A percentile compares a stretch with the other conserved stretches of the same genome.
phyloP scores from a whole-genome alignment of 2,888 invertebrate species.

The Pantelozetes paolii region DNA sequence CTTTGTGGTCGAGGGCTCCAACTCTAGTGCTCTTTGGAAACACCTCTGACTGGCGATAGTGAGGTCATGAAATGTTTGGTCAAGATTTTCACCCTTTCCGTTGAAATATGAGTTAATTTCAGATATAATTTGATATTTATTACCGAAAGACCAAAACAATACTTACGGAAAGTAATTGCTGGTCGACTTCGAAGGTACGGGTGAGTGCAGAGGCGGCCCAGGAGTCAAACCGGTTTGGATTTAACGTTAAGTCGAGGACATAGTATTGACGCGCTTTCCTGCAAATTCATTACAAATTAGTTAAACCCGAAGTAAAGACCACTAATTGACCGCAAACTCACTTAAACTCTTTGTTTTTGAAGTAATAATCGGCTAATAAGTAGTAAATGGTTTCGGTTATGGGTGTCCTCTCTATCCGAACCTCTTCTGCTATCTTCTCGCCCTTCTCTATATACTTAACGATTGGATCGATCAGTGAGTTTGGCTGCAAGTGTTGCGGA shows the following conservation, averaged over 20 bases:
- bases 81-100: conserved; percentile 10
- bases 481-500: conserved; percentile 35
- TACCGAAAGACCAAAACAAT: too few relatives aligned
- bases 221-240: conserved; percentile 75
- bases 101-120: too few relatives aligned
- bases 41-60: conserved; percentile 64
- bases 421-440: not conserved
- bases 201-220: conserved; percentile 84
- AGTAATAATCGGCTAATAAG: conserved; percentile 84
- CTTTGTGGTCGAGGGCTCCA: conserved; percentile 66
- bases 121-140: not conserved
- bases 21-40: conserved; percentile 70
- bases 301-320: conserved; percentile 10
- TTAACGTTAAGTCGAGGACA: conserved; percentile 73
- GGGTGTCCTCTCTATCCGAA: not conserved
- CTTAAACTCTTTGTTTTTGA: conserved; percentile 72
- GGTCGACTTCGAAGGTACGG: conserved; percentile 65
- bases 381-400: conserved; percentile 65
- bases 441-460: conserved; percentile 40
- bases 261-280: conserved; percentile 73
- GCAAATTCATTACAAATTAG: conserved; percentile 41
- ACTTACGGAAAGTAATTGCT: conserved; percentile 67
- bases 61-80: conserved; percentile 18
- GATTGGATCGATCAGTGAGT: not conserved
- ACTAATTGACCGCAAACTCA: conserved; percentile 48